Conservation (phyloP, 2,888 invertebrate genomes). For the Callyntrura guangdongensis region DNA sequence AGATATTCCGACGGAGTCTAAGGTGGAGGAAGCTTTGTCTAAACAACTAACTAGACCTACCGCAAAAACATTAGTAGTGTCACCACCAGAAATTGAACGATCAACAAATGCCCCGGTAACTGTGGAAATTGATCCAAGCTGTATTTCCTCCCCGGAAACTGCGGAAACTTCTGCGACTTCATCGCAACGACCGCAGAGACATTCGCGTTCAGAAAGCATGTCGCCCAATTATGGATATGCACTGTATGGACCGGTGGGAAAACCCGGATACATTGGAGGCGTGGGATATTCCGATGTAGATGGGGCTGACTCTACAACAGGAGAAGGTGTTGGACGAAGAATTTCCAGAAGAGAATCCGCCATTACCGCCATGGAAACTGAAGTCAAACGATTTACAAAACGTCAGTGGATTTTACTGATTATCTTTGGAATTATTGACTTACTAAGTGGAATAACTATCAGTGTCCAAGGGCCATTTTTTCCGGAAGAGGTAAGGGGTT, state of each 20-base stretch:
- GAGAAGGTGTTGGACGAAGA: neutral
- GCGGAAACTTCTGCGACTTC: neutral
- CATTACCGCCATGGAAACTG: constrained; percentile 60
- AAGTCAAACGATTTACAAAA: constrained; percentile 88
- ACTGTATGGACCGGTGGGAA: constrained; percentile 60
- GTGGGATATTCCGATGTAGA: constrained; percentile 60
- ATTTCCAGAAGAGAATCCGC: constrained; percentile 28
- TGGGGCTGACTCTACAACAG: neutral
- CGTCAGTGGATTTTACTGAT: constrained; percentile 92
- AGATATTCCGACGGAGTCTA: constrained; percentile 14
- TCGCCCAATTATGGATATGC: constrained; percentile 59
- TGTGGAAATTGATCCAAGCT: constrained; percentile 32
- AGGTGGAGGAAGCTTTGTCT: constrained; percentile 45
- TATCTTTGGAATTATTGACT: constrained; percentile 93
- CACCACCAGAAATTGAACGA: neutral
- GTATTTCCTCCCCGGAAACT: constrained; percentile 8
- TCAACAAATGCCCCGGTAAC: constrained; percentile 53
- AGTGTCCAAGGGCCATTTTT: constrained; percentile 95
- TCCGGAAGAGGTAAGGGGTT: constrained; percentile 90
- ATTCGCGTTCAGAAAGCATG: constrained; percentile 21
- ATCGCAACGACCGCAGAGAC: neutral
- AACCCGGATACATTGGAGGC: constrained; percentile 62
- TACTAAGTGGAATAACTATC: constrained; percentile 94
- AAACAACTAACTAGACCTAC: constrained; percentile 14
- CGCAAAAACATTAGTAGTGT: constrained; percentile 45